phyloP scores from a whole-genome alignment of 1,140 invertebrate species.

The Aphaenogaster ashmeadi region DNA sequence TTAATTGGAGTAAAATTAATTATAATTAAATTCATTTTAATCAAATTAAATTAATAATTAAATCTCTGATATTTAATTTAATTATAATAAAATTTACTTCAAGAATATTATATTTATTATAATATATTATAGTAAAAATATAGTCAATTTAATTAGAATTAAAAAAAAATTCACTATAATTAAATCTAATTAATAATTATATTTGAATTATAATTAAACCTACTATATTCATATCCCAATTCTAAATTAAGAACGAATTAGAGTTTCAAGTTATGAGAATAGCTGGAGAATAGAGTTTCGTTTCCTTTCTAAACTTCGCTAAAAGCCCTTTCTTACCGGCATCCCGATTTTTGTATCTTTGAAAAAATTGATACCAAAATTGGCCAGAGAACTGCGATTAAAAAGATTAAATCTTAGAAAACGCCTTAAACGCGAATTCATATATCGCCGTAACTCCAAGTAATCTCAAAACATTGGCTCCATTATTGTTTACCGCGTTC shows the following conservation, averaged over 20 bases:
- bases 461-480: not conserved
- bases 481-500: not conserved
- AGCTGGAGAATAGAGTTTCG: not conserved
- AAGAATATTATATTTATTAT: no score
- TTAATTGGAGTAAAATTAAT: no score
- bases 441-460: not conserved
- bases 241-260: not conserved
- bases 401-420: not conserved
- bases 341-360: not conserved
- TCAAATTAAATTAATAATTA: no score
- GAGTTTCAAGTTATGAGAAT: not conserved
- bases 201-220: no score
- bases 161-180: no score
- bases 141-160: no score
- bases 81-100: no score
- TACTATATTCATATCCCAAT: not conserved
- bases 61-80: no score
- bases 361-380: not conserved
- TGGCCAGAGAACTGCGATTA: not conserved
- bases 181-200: no score
- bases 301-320: not conserved
- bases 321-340: not conserved
- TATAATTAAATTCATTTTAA: no score
- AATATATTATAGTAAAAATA: no score
- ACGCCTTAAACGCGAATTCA: not conserved